Evolutionary conservation across 1,140 invertebrate genomes (phyloP).

Genomic region (Dendrolimus kikuchii): DNA sequence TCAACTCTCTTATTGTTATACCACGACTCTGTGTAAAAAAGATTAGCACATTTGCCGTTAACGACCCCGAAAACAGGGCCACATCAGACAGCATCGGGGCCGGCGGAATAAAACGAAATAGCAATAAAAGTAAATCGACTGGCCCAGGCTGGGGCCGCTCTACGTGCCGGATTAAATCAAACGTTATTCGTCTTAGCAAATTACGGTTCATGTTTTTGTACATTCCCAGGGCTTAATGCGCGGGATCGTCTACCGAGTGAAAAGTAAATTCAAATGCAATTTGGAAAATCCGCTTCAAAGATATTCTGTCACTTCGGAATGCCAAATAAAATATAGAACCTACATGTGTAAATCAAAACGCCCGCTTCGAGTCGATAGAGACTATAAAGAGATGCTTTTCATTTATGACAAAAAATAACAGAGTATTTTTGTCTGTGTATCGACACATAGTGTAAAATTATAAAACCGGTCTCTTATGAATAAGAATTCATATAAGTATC

Average conservation of each 20-base stretch:
- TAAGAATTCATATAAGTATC: no score
- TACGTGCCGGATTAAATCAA: constrained; percentile 65
- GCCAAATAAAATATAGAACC: constrained; percentile 11
- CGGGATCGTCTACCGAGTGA: constrained; percentile 35
- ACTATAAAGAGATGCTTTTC: no score
- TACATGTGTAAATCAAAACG: no score
- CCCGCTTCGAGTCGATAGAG: no score
- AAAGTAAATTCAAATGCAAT: constrained; percentile 33
- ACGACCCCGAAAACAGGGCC: constrained; percentile 59
- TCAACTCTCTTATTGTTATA: constrained; percentile 52
- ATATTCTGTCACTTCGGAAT: constrained; percentile 14
- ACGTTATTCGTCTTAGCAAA: constrained; percentile 68
- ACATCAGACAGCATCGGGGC: constrained; percentile 48
- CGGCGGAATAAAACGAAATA: constrained; percentile 62
- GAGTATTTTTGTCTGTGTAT: no score
- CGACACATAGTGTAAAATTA: no score
- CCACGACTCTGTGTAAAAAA: constrained; percentile 50
- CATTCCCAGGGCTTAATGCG: constrained; percentile 30
- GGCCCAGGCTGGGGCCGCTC: constrained; percentile 34
- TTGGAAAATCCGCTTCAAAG: constrained; percentile 22
- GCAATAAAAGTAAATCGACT: constrained; percentile 66
- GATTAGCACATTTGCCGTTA: constrained; percentile 67
- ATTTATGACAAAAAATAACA: no score
- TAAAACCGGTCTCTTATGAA: no score
- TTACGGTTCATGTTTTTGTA: constrained; percentile 53